Conservation (phyloP, 2,888 invertebrate genomes). For the Lacanobia wlatinum region DNA sequence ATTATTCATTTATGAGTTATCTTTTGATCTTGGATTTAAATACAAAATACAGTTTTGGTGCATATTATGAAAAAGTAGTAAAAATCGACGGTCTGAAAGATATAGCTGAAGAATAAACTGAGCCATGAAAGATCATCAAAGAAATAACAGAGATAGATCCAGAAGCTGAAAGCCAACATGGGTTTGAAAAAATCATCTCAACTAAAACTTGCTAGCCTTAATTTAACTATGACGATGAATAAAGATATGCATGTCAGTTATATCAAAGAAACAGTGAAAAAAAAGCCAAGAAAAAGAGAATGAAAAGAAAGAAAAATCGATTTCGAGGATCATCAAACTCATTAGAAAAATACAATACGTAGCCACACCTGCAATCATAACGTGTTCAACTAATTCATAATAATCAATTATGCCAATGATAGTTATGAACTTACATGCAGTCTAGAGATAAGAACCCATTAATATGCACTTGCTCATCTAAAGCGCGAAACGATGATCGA, state of each 20-base stretch:
- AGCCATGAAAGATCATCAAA: constrained; percentile 13
- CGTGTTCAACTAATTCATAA: constrained; percentile 39
- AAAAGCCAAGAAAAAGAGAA: neutral
- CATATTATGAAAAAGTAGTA: neutral
- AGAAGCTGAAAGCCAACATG: neutral
- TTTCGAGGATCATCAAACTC: neutral
- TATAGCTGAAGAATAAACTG: neutral
- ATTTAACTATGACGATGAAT: neutral
- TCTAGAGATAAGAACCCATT: constrained; percentile 38
- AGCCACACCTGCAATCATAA: constrained; percentile 1
- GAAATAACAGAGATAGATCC: neutral
- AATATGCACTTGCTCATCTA: constrained; percentile 49
- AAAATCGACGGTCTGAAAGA: neutral
- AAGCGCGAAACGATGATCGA: constrained; percentile 53
- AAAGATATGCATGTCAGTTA: neutral
- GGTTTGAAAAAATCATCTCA: neutral
- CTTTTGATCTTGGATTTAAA: constrained; percentile 33
- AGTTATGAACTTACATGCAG: constrained; percentile 10
- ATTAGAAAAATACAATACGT: neutral
- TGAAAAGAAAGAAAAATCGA: neutral
- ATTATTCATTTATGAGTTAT: constrained; percentile 4
- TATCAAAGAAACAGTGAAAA: neutral
- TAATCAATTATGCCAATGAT: constrained; percentile 20
- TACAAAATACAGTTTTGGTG: constrained; percentile 6
- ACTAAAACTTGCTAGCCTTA: too few species aligned